Base-by-base conservation (phyloP, 2,888 invertebrate genomes). In the Micoletzkya japonica region DNA sequence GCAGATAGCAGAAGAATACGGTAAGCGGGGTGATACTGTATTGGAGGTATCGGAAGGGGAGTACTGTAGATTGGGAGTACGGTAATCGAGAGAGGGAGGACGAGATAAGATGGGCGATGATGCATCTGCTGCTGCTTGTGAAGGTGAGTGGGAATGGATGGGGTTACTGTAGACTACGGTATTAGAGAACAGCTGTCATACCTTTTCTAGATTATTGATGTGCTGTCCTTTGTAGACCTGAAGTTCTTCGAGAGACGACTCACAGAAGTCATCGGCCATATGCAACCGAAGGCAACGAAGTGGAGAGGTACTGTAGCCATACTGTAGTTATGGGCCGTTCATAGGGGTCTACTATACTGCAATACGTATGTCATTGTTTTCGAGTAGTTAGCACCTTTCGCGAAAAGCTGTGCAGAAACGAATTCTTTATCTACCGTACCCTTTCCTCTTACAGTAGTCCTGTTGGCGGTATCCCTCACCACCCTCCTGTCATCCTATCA, bases 211-310 rank as follows among this genome's bases (percentile, higher is more conserved):
- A n/a, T n/a, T n/a, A n/a, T n/a, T n/a, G n/a, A n/a, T n/a, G n/a
- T n/a, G n/a, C n/a, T n/a, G n/a, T n/a, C n/a, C 37, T 59, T 74
- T 76, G 59, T 70, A 83, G 97, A 98, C 90, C 89, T 98, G 81
- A 97, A 96, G 88, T 96, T 96, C 50, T 97, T 97, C 87, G 97
- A 98, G 88, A 90, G 96, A 77, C 90, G 97, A 69, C 89, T 98
- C 32, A 97, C 95, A 0, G 97, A 98, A 89, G 96, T 97, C 20
- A 95, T 98, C 86, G 91, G 93, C 78, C 93, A 94, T 86, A 90
- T 96, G 80, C 93, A 95, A 86, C 97, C 97, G 44, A 91, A 93
- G 59, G 95, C 96, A 67, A 90, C 91, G 82, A 90, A 95, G 87
- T 98, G 97, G 97, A 73, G 79, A 75, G 70, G 83, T 83, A 24